phyloP scores from a whole-genome alignment of 1,140 invertebrate genomes.

The Parapsyche elsis region DNA sequence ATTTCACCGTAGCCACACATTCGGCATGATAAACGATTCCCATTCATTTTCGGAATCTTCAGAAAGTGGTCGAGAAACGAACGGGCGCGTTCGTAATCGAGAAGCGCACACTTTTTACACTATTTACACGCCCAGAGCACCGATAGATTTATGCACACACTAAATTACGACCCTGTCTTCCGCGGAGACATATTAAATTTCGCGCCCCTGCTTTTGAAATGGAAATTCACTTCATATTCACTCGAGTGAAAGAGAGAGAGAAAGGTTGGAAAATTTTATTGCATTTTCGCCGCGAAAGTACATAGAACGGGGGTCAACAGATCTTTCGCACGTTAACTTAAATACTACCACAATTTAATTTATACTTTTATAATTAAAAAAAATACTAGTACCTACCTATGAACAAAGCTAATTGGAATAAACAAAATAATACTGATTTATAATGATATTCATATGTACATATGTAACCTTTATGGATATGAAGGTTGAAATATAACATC shows the following conservation, averaged over 20 bases:
- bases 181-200: conserved; percentile 29
- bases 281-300: not conserved
- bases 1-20: not conserved
- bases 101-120: conserved; percentile 28
- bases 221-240: conserved; percentile 19
- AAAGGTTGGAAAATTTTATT: not conserved
- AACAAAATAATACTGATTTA: too few species aligned
- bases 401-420: too few species aligned
- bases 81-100: conserved; percentile 40
- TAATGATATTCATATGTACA: too few species aligned
- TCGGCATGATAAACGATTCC: conserved; percentile 49
- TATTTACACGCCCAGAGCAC: conserved; percentile 17
- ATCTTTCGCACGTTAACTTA: conserved; percentile 12
- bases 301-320: too few species aligned
- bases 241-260: not conserved
- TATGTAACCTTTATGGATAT: too few species aligned
- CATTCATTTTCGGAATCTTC: conserved; percentile 37
- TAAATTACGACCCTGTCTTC: conserved; percentile 38
- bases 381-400: too few species aligned
- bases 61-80: conserved; percentile 15
- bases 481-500: too few species aligned
- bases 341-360: too few species aligned
- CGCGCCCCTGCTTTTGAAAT: conserved; percentile 17
- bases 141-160: conserved; percentile 39
- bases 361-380: too few species aligned